phyloP scores from a whole-genome alignment of 2,888 invertebrate genomes.

The Rotaria sp. region DNA sequence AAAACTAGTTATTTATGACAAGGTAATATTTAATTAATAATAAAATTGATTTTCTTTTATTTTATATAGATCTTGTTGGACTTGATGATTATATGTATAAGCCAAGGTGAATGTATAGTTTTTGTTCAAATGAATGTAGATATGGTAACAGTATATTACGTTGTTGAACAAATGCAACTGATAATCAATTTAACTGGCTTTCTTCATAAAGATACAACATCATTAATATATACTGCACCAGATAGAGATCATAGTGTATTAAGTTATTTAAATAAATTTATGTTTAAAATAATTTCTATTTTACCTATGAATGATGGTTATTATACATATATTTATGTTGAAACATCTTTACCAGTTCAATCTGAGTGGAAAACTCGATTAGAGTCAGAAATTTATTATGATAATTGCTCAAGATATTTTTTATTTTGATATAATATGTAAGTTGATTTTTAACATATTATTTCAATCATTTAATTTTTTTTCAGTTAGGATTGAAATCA shows the following conservation, averaged over 20 bases:
- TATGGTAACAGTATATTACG: conserved; percentile 39
- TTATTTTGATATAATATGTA: conserved; percentile 40
- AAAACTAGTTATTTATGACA: background rate
- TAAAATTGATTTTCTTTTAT: background rate
- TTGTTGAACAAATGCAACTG: conserved; percentile 31
- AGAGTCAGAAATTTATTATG: conserved; percentile 34
- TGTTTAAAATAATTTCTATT: conserved; percentile 42
- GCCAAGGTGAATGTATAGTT: background rate
- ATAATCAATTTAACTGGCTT: conserved; percentile 41
- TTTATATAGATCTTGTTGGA: background rate
- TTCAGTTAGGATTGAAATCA: background rate
- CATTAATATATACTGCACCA: conserved; percentile 46
- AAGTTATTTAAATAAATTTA: background rate
- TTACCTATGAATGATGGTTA: conserved; percentile 42
- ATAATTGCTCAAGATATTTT: background rate
- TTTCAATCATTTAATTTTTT: background rate
- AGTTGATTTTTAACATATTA: background rate
- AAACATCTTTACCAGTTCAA: conserved; percentile 45
- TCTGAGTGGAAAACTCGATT: conserved; percentile 46
- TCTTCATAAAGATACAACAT: conserved; percentile 46
- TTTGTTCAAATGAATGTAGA: conserved; percentile 43
- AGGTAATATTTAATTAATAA: background rate
- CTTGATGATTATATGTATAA: background rate
- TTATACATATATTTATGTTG: conserved; percentile 47
- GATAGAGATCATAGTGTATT: conserved; percentile 46